These are phyloP conservation scores for Papilio elwesi DNA, from an alignment of 2,888 invertebrate genomes.

Conservation along the genomic window DNA sequence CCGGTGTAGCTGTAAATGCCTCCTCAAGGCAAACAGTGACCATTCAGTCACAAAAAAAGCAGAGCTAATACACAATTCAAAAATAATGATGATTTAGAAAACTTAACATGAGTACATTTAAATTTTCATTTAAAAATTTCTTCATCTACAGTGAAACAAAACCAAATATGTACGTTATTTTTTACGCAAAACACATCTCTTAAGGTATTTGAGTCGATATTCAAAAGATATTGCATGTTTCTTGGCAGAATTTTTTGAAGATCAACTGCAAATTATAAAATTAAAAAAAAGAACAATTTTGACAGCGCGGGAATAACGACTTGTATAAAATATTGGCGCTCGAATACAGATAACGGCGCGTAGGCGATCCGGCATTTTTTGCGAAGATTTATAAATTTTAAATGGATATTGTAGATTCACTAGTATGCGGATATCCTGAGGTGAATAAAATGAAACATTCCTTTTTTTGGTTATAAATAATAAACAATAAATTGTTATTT, in stretches of 20 bases:
- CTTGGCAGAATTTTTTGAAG: constrained; percentile 1
- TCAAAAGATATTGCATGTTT: background rate
- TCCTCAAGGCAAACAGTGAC: too few relatives aligned
- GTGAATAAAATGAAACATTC: background rate
- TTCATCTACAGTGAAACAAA: too few relatives aligned
- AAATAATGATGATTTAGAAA: too few relatives aligned
- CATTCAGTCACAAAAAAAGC: too few relatives aligned
- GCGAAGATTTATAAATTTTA: background rate
- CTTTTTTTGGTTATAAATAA: background rate
- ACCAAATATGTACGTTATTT: too few relatives aligned
- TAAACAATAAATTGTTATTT: too few relatives aligned
- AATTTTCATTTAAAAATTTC: too few relatives aligned
- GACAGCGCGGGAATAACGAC: constrained; percentile 9
- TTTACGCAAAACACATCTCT: too few relatives aligned
- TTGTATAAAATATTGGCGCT: background rate
- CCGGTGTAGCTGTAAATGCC: too few relatives aligned
- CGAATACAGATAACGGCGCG: background rate
- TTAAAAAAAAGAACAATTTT: constrained; percentile 2
- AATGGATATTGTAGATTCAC: background rate
- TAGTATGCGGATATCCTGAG: constrained; percentile 4
- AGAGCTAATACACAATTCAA: too few relatives aligned
- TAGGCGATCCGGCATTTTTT: constrained; percentile 3
- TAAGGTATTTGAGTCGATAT: too few relatives aligned
- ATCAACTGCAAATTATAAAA: background rate
- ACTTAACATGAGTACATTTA: too few relatives aligned